A percentile compares a stretch with the other conserved stretches of the same genome.
phyloP scores from a whole-genome alignment of 2,888 invertebrate species.

The Penaeus monodon region DNA sequence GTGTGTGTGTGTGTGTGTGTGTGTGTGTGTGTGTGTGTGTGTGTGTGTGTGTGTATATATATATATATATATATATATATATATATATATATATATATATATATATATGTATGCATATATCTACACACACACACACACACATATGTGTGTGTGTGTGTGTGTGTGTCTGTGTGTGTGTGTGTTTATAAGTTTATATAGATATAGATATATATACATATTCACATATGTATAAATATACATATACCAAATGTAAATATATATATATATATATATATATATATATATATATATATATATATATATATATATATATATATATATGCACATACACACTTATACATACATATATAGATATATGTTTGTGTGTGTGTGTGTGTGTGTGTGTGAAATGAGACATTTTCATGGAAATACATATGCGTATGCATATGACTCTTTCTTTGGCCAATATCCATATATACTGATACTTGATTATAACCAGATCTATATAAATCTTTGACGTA shows the following conservation, averaged over 20 bases:
- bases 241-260: too few relatives aligned
- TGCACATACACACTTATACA: neutral
- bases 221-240: too few relatives aligned
- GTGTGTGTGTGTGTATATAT: conserved; percentile 10
- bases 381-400: neutral
- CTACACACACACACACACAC: rapidly evolving
- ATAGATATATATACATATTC: too few relatives aligned
- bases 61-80: neutral
- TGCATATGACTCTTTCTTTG: neutral
- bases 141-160: too few relatives aligned
- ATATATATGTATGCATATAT: neutral
- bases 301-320: neutral
- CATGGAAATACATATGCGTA: neutral
- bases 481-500: too few relatives aligned
- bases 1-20: too few relatives aligned
- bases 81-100: conserved; percentile 5
- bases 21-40: neutral
- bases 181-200: too few relatives aligned
- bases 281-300: conserved; percentile 7
- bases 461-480: too few relatives aligned
- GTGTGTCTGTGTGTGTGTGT: too few relatives aligned
- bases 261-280: neutral
- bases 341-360: neutral
- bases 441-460: too few relatives aligned
- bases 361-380: neutral